Conservation (phyloP, 2,113 vertebrate genomes). For the Pan paniscus region DNA sequence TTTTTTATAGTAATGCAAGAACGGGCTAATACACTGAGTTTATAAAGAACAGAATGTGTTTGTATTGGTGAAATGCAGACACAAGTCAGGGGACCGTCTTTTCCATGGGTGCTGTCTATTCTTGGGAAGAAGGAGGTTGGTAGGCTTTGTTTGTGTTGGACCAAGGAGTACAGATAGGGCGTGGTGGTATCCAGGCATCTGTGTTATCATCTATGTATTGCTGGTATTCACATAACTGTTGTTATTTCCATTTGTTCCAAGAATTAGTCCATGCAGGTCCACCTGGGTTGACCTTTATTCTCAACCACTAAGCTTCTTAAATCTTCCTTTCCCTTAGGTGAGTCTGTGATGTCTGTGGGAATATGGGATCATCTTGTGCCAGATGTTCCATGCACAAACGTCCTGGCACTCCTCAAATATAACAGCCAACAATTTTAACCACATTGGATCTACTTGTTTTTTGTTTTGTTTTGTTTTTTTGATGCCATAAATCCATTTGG, state of each 20-base stretch:
- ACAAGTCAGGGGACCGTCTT: not conserved
- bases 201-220: not conserved
- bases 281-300: not conserved
- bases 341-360: not conserved
- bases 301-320: not conserved
- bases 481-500: not conserved
- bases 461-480: not conserved
- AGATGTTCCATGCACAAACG: not conserved
- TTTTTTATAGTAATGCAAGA: too few relatives aligned
- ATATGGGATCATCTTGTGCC: not conserved
- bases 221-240: too few relatives aligned
- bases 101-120: not conserved
- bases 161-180: not conserved
- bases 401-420: not conserved
- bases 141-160: not conserved
- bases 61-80: not conserved
- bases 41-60: too few relatives aligned
- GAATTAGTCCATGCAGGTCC: too few relatives aligned
- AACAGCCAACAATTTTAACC: not conserved
- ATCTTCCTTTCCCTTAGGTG: not conserved
- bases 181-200: too few relatives aligned
- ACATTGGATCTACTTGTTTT: not conserved
- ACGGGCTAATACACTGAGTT: not conserved
- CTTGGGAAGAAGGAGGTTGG: too few relatives aligned
- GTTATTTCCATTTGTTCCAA: not conserved